These are phyloP conservation scores for Corythoichthys haematopterus DNA, from an alignment of 2,113 vertebrate genomes.

Conservation along the genomic window DNA sequence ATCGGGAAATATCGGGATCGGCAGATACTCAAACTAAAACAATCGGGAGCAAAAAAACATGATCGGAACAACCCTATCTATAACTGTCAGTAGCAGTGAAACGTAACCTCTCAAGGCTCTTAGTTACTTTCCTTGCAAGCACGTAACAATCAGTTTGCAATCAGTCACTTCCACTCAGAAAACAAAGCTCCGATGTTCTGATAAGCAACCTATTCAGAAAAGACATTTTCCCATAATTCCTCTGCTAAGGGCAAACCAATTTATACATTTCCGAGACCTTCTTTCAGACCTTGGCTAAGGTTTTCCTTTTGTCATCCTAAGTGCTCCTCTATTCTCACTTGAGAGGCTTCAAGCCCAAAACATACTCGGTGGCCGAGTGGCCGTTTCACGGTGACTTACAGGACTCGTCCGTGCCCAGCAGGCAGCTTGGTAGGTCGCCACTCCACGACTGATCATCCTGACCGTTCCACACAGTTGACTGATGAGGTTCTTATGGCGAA, in stretches of 20 bases:
- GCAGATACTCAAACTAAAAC: no score
- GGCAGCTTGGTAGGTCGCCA: constrained; percentile 2
- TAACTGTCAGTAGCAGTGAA: no score
- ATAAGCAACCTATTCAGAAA: neutral
- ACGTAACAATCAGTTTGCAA: neutral
- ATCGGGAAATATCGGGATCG: no score
- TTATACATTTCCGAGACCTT: neutral
- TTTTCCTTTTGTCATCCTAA: constrained; percentile 26
- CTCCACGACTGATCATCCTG: constrained; percentile 8
- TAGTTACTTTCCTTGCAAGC: no score
- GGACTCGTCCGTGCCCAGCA: constrained; percentile 17
- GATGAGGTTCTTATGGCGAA: constrained; percentile 35
- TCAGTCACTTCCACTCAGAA: neutral
- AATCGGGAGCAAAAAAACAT: no score
- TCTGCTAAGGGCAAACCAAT: neutral
- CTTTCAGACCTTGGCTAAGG: constrained; percentile 2
- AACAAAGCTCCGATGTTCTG: neutral
- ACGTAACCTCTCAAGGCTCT: no score
- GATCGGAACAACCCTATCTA: no score
- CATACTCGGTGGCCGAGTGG: constrained; percentile 6
- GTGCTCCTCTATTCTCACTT: constrained; percentile 15
- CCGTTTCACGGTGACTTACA: constrained; percentile 17
- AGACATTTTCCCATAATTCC: neutral
- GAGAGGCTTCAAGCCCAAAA: constrained; percentile 26
- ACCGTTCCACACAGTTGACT: constrained; percentile 20